Evolutionary conservation across 2,888 invertebrate species (phyloP).

Genomic region (Thyatira batis): DNA sequence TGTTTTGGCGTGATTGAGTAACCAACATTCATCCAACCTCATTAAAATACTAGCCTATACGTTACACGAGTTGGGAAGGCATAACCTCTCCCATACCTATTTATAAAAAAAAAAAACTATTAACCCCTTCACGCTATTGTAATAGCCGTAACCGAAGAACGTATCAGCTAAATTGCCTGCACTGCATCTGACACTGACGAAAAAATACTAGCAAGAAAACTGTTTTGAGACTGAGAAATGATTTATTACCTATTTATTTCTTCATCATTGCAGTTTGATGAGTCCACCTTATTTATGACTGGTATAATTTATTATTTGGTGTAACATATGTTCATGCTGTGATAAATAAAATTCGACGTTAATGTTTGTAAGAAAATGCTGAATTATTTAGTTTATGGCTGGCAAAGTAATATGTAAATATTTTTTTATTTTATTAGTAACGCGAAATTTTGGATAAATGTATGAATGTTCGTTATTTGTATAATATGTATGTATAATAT

Average conservation of each 20-base stretch:
- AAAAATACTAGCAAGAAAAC: constrained; percentile 26
- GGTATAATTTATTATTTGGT: not conserved
- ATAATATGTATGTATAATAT: no score
- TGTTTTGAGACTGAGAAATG: constrained; percentile 25
- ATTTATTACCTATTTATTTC: constrained; percentile 30
- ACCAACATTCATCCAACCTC: no score
- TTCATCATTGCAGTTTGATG: constrained; percentile 16
- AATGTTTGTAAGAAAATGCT: not conserved
- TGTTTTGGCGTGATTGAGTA: no score
- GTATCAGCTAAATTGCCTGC: constrained; percentile 35
- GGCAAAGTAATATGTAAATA: no score
- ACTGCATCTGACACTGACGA: constrained; percentile 48
- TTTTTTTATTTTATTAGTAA: no score
- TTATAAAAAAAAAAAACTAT: no score
- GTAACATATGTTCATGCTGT: not conserved
- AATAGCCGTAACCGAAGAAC: constrained; percentile 24
- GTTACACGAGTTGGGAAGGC: no score
- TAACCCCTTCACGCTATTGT: constrained; percentile 15
- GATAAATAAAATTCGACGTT: not conserved
- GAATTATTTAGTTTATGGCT: no score
- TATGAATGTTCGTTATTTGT: no score
- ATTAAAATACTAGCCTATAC: no score
- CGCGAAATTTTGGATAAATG: no score
- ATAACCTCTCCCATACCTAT: no score
- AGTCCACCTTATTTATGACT: not conserved